Base-by-base conservation (phyloP, 2,888 invertebrate species). In the Lordiphosa andalusiaca region DNA sequence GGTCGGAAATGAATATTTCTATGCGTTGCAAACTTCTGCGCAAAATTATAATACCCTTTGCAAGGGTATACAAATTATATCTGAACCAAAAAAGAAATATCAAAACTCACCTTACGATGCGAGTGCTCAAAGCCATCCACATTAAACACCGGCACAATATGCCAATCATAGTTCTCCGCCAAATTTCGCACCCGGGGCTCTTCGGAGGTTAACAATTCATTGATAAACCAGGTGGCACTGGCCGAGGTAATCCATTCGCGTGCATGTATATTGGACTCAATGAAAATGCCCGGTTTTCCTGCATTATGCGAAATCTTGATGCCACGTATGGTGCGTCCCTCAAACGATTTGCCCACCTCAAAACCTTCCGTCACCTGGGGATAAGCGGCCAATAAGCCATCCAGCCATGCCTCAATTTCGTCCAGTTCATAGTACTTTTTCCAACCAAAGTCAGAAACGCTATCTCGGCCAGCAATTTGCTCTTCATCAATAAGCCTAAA, bases 181-280 rank as follows among this genome's bases (percentile, higher is more conserved):
- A 95, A 86, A 7, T 88, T 85, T 21, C 92, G 90, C 0, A 93
- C 90, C 30, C 89, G 89, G 1, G 90, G 71, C 66, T 93, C 91
- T 1, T 85, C 83, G 37, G 93, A 93, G 0, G 92, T 93, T n/a
- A 95, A 87, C 12, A 95, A 88, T 86, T 94, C 91, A 69, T 94
- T 93, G 23, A 95, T 92, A 47, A 95, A 91, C 89, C 92, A 94
- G 0, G 93, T 92, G 0, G 92, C 92, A 0, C 93, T 92, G 0
- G 94, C 93, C 0, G 94, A 93, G 0, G 93, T 91, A 21, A 94
- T 93, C 94, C 94, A 94, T 89, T 95, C 94, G 39, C 94, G 90
- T 0, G 93, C 90, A 76, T 93, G 93, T 36, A 93, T 92, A 48
- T 93, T 93, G 37, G 92, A 91, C 89, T 94, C 94, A 10, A 93